phyloP scores from a whole-genome alignment of 2,113 vertebrate species.

The Onychostruthus taczanowskii region DNA sequence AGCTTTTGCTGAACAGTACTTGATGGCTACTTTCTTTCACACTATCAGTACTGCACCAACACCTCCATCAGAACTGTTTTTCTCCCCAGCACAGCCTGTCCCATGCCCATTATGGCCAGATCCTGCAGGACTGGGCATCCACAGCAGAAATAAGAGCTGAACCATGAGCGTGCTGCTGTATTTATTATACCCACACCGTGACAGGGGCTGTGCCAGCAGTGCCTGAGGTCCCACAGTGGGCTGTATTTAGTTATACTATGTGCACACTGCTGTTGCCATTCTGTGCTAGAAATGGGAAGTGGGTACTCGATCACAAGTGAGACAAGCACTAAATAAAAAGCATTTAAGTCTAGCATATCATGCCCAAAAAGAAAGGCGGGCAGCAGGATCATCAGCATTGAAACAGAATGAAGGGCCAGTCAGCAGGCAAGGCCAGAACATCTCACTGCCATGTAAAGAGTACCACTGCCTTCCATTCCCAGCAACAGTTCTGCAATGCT shows the following conservation, averaged over 20 bases:
- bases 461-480: background rate
- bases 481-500: accelerated
- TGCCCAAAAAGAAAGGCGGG: background rate
- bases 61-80: background rate
- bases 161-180: accelerated
- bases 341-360: background rate
- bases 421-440: background rate
- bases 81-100: background rate
- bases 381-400: background rate
- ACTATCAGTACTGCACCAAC: background rate
- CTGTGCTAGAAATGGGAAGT: background rate
- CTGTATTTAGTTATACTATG: background rate
- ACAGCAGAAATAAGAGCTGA: background rate
- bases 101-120: background rate
- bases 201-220: accelerated
- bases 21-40: background rate
- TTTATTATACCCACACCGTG: background rate
- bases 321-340: background rate
- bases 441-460: background rate
- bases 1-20: background rate
- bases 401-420: background rate
- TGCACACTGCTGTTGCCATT: background rate
- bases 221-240: background rate
- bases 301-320: background rate
- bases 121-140: background rate